A percentile compares a stretch with the other conserved stretches of the same genome.
Evolutionary conservation across 2,888 invertebrate genomes (phyloP).

Genomic region (Harpalus rubripes): DNA sequence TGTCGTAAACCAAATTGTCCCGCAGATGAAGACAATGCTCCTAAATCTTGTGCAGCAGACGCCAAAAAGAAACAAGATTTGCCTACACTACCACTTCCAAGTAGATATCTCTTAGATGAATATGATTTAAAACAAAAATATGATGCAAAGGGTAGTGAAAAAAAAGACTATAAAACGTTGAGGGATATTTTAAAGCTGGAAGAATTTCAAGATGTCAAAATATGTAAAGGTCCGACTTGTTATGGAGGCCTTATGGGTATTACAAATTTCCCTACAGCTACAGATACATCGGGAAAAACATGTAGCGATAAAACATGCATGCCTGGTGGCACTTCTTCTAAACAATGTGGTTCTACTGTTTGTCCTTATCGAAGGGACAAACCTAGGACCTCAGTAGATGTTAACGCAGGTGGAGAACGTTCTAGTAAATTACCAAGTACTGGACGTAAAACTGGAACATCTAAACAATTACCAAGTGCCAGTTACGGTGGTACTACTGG

Average conservation of each 20-base stretch:
- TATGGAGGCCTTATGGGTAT: constrained; percentile 2
- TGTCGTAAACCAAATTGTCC: constrained; percentile 53
- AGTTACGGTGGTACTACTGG: too few species aligned
- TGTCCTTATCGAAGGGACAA: background rate
- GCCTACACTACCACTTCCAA: constrained; percentile 5
- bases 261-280: background rate
- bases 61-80: background rate
- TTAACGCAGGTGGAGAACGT: background rate
- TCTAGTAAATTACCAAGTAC: too few species aligned
- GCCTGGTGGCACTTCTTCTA: too few species aligned
- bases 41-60: background rate
- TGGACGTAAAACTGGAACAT: too few species aligned
- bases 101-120: background rate
- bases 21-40: background rate
- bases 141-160: background rate
- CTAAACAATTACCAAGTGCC: too few species aligned
- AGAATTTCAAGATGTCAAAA: background rate
- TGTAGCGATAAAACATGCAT: too few species aligned
- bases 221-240: constrained; percentile 40
- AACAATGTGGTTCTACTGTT: background rate
- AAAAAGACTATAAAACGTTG: background rate
- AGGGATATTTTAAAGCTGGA: background rate
- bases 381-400: background rate
- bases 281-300: too few species aligned
- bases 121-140: background rate